phyloP scores from a whole-genome alignment of 2,113 vertebrate species.

The Gambusia holbrooki region DNA sequence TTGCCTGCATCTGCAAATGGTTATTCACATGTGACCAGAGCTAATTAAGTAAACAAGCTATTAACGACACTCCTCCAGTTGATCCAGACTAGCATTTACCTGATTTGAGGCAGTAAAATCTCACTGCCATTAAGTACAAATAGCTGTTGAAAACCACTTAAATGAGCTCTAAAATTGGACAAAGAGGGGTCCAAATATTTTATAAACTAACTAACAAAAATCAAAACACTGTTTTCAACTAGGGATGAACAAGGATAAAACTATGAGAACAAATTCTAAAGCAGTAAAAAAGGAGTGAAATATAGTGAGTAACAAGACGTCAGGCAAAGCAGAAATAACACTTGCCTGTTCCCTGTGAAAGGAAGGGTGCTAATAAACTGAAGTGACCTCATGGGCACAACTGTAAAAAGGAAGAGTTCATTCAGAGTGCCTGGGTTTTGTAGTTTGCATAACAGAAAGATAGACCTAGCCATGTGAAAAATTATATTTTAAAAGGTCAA shows the following conservation, averaged over 20 bases:
- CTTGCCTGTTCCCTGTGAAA: background rate
- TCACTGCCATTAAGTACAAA: conserved; percentile 37
- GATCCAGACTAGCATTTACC: background rate
- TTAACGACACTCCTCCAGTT: background rate
- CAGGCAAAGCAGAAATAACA: conserved; percentile 16
- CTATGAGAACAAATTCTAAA: background rate
- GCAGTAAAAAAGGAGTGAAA: background rate
- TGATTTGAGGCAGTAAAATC: background rate
- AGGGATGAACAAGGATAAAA: background rate
- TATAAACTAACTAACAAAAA: background rate
- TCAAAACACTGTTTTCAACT: background rate
- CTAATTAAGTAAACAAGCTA: background rate
- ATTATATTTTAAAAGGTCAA: conserved; percentile 8
- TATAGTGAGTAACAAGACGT: background rate
- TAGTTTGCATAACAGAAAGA: conserved; percentile 10
- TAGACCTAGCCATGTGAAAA: conserved; percentile 10
- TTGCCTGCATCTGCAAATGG: background rate
- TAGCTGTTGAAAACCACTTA: conserved; percentile 29
- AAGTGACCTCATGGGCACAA: background rate
- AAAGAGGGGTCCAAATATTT: conserved; percentile 27
- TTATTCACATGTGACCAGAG: background rate
- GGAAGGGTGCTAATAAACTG: conserved; percentile 25
- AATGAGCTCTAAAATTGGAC: conserved; percentile 44
- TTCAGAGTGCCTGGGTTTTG: background rate
- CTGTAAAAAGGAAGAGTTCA: conserved; percentile 10